Evolutionary conservation across 2,888 invertebrate species (phyloP), one percentile per base, ranked within the genome.

Genomic region (Strigamia maritima): DNA sequence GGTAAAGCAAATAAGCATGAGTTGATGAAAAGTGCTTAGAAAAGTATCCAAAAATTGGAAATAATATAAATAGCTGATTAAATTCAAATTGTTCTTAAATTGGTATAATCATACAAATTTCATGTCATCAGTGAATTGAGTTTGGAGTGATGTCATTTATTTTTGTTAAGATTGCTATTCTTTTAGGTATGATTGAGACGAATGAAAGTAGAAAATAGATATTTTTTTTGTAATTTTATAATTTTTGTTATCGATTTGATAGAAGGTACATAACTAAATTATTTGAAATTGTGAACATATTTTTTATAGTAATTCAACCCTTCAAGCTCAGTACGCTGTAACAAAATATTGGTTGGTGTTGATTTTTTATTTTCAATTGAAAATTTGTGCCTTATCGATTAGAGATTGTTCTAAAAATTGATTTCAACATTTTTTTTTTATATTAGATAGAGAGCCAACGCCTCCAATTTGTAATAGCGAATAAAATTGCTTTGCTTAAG

Each of bases 11-110:
- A 60, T 12, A 60, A 60, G 49, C 49, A 49, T 49, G 6, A 49
- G 2, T 19, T 2, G 22, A 60, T n/a, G 44, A 44, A 44, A 44
- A 16, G 44, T 60, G 60, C 60, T 60, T 60, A 60, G 60, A 60
- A 60, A 60, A 60, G 60, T 60, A 60, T 60, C 60, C 60, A 60
- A 60, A 60, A 60, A 22, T 60, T 60, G 60, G 60, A 60, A 60
- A 60, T 8, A 60, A 60, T 60, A 60, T 60, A n/a, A 24, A n/a
- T n/a, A 60, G 24, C 19, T 6, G 7, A 60, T 60, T 10, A 24
- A 24, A 24, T 24, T 60, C 60, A 60, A 10, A 8, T 24, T 60
- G 60, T 60, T 60, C 60, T 60, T 22, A 60, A 10, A 19, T 60
- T 60, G 1, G 22, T 24, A 12, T 60, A 60, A 24, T 60, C 10